phyloP scores from a whole-genome alignment of 2,113 vertebrate genomes.

The Silurus asotus region DNA sequence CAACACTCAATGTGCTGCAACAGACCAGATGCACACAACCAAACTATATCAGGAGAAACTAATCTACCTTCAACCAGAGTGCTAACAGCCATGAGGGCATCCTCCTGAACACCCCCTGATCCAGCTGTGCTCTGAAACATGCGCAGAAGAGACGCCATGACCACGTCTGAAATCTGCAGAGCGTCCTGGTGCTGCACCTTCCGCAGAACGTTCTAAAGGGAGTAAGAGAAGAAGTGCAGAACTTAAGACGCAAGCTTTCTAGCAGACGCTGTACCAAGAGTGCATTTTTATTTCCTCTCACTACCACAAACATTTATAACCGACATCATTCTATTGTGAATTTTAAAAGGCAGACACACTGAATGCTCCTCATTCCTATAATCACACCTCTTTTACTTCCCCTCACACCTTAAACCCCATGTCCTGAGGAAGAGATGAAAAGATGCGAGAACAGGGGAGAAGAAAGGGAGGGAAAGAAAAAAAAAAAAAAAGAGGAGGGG shows the following conservation, averaged over 20 bases:
- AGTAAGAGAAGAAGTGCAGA: background rate
- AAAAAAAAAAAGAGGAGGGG: too few species aligned
- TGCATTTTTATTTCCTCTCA: background rate
- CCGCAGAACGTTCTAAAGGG: constrained; percentile 85
- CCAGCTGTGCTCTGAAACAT: constrained; percentile 99
- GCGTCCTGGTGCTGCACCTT: constrained; percentile 97
- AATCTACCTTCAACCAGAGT: constrained; percentile 92
- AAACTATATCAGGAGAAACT: background rate
- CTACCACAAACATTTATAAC: too few species aligned
- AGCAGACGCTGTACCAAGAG: background rate
- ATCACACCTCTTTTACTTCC: background rate
- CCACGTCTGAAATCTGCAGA: constrained; percentile 95
- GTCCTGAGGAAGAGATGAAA: background rate
- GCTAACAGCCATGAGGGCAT: constrained; percentile 96
- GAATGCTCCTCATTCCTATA: background rate
- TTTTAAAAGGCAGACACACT: background rate
- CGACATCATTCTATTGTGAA: background rate
- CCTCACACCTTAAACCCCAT: background rate
- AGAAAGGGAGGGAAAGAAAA: background rate
- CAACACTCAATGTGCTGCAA: background rate
- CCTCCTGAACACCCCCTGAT: constrained; percentile 92
- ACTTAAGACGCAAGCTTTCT: too few species aligned
- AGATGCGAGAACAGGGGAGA: background rate
- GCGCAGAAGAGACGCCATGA: constrained; percentile 93
- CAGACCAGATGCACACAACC: background rate